Percentiles rank a stretch among this genome's conserved stretches.
These are phyloP conservation scores for Neotoxoptera formosana DNA, from an alignment of 1,140 invertebrate species.

Conservation along the genomic window DNA sequence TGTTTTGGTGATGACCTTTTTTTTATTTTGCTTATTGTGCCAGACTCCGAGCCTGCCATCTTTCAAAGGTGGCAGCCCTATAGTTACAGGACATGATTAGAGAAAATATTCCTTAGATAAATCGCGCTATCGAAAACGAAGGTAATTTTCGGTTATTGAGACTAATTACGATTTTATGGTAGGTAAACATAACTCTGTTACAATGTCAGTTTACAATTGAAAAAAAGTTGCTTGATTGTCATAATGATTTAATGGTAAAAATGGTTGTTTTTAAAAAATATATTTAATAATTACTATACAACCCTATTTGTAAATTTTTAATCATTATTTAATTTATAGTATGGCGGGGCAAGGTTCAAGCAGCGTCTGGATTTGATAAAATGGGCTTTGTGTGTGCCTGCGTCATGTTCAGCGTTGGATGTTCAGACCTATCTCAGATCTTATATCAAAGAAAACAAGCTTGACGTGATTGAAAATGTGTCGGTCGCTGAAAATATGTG, in stretches of 20 bases:
- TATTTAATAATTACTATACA: neutral
- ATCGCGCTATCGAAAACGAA: neutral
- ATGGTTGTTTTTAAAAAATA: neutral
- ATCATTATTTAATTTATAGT: conserved; percentile 57
- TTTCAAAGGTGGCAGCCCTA: too few relatives aligned
- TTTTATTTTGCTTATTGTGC: too few relatives aligned
- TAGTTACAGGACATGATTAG: too few relatives aligned
- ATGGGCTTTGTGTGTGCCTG: conserved; percentile 68
- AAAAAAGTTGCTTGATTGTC: neutral
- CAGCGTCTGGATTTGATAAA: conserved; percentile 64
- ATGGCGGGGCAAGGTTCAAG: conserved; percentile 59
- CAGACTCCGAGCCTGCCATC: too few relatives aligned
- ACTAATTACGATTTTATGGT: neutral
- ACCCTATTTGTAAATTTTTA: neutral
- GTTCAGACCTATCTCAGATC: conserved; percentile 67
- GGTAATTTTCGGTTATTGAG: neutral
- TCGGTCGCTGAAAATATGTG: conserved; percentile 59
- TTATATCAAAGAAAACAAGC: conserved; percentile 61
- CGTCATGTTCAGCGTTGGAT: conserved; percentile 65
- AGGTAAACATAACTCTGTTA: neutral
- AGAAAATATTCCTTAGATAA: neutral
- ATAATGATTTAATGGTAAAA: neutral
- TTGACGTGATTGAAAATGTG: conserved; percentile 44
- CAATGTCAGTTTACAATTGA: neutral
- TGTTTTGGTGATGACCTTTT: too few relatives aligned